A percentile compares a stretch with the other conserved stretches of the same genome.
Conservation (phyloP, 2,797 vertebrate species). For the Macropus fuliginosus region DNA sequence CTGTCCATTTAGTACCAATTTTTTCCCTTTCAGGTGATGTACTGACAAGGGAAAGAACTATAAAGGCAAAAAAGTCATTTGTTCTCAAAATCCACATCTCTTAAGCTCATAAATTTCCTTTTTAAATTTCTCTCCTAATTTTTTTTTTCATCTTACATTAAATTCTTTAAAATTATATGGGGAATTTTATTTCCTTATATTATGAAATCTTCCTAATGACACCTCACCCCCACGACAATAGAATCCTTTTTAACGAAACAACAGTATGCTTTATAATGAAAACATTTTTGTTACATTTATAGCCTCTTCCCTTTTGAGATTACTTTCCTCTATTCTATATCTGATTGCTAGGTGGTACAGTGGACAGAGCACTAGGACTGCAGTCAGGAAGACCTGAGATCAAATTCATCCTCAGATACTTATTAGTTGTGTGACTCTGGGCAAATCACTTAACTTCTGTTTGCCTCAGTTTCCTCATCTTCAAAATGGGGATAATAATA, state of each 20-base stretch:
- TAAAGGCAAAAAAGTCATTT: not conserved
- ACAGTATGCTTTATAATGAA: not conserved
- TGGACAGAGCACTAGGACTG: not conserved
- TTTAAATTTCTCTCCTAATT: not conserved
- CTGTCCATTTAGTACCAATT: conserved; percentile 2
- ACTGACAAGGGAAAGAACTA: conserved; percentile 50
- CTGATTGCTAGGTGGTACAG: not conserved
- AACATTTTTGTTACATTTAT: not conserved
- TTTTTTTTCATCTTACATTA: not conserved
- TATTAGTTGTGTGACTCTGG: not conserved
- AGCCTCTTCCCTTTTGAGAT: not conserved
- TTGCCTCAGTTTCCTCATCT: not conserved
- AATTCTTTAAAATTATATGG: not conserved
- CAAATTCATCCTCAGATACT: not conserved
- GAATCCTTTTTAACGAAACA: not conserved
- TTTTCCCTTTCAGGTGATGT: conserved; percentile 19
- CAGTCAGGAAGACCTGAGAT: not conserved
- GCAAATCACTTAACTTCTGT: not conserved
- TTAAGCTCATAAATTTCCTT: not conserved
- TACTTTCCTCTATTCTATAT: not conserved
- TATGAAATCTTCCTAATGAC: not conserved
- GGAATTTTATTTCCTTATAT: not conserved
- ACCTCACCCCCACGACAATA: not conserved
- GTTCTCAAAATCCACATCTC: not conserved
- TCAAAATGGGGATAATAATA: not conserved